Conservation (phyloP, 1,140 invertebrate species). For the Phymastichus coffea region DNA sequence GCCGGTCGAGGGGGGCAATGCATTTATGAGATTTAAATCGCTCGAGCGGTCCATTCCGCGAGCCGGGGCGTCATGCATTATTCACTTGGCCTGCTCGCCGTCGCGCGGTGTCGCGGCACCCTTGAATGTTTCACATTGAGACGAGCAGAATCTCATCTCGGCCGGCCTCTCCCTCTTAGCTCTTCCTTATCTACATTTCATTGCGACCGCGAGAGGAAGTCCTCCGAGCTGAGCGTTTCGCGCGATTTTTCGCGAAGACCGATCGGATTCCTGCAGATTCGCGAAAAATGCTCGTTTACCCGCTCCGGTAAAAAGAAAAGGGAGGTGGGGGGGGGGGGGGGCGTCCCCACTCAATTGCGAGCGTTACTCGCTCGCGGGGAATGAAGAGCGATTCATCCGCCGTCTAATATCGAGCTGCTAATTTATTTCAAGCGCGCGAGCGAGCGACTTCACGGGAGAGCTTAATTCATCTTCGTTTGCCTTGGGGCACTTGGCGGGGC, state of each 20-base stretch:
- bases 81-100: conserved; percentile 45
- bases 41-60: conserved; percentile 54
- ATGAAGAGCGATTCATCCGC: too few species aligned
- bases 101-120: conserved; percentile 32
- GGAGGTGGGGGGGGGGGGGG: background rate
- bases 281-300: too few species aligned
- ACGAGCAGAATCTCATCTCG: background rate
- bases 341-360: too few species aligned
- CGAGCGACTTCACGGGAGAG: background rate
- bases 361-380: too few species aligned
- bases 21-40: conserved; percentile 57
- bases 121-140: conserved; percentile 49
- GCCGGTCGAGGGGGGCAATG: conserved; percentile 34
- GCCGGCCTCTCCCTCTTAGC: background rate
- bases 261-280: too few species aligned
- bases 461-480: conserved; percentile 18
- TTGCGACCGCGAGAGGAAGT: too few species aligned
- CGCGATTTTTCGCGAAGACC: too few species aligned
- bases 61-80: conserved; percentile 53
- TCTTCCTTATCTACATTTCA: conserved; percentile 7
- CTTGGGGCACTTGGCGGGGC: too few species aligned
- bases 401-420: too few species aligned
- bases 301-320: background rate
- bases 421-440: background rate
- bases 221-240: too few species aligned